Percentiles rank a stretch among this genome's conserved stretches.
Conservation (phyloP, 2,797 vertebrate genomes). For the Gambusia yucatana region DNA sequence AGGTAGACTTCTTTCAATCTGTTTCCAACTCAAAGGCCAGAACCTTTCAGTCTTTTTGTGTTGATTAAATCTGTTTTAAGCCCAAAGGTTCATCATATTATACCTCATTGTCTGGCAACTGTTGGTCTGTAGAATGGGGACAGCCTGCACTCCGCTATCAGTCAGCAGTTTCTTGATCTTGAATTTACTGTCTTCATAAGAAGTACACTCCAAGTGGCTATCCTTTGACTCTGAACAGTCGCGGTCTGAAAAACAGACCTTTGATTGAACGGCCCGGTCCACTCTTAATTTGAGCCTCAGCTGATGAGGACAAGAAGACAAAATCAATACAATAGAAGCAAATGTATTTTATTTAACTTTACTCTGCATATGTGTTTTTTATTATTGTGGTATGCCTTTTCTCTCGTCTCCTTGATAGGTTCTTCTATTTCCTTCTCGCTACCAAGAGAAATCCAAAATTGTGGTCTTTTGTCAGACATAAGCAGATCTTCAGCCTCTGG, state of each 20-base stretch:
- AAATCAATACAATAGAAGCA: background rate
- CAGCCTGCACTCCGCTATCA: conserved; percentile 80
- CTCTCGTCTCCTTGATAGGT: conserved; percentile 76
- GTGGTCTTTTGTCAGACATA: conserved; percentile 72
- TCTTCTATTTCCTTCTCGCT: conserved; percentile 92
- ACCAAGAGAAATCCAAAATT: conserved; percentile 88
- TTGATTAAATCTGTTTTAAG: conserved; percentile 21
- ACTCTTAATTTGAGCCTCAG: conserved; percentile 80
- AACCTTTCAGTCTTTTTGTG: background rate
- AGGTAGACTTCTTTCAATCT: background rate
- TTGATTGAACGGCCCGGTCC: conserved; percentile 76
- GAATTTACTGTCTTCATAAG: conserved; percentile 87
- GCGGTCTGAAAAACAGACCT: conserved; percentile 80
- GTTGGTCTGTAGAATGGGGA: conserved; percentile 71
- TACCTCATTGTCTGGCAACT: conserved; percentile 91
- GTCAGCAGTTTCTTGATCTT: conserved; percentile 84
- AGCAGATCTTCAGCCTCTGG: conserved; percentile 65
- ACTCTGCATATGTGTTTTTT: background rate
- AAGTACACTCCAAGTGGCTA: conserved; percentile 75
- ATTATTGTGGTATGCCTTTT: conserved; percentile 75
- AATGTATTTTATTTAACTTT: background rate
- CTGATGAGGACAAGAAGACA: conserved; percentile 73
- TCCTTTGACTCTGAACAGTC: conserved; percentile 61
- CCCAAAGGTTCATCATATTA: conserved; percentile 17
- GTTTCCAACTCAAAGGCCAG: background rate